Conservation (phyloP, 1,140 invertebrate genomes). For the Anastatus disparis region DNA sequence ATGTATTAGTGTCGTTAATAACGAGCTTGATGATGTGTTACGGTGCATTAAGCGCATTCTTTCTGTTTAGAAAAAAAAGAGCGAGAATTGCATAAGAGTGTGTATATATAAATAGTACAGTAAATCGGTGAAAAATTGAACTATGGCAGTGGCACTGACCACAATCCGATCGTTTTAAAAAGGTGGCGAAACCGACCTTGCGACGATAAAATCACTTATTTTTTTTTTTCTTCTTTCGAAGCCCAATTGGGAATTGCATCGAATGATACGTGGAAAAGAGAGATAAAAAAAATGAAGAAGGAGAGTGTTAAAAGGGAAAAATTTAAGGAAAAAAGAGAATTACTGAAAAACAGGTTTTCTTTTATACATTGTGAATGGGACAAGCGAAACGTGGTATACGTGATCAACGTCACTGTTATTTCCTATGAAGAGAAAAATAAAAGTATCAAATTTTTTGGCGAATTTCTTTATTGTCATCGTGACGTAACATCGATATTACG, state of each 20-base stretch:
- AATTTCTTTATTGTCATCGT: too few relatives aligned
- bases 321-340: background rate
- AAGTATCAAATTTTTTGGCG: too few relatives aligned
- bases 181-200: slow-evolving; percentile 24
- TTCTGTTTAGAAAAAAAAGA: background rate
- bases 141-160: slow-evolving; percentile 27
- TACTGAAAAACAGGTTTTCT: slow-evolving; percentile 19
- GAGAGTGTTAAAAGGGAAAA: too few relatives aligned
- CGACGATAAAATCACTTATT: slow-evolving; percentile 15
- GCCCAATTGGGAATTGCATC: background rate
- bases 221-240: too few relatives aligned
- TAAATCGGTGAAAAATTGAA: slow-evolving; percentile 5
- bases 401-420: background rate
- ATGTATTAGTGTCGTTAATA: too few relatives aligned
- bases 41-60: too few relatives aligned
- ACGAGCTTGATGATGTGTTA: too few relatives aligned
- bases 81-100: background rate
- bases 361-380: background rate
- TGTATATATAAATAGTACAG: slow-evolving; percentile 1
- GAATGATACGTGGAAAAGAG: too few relatives aligned
- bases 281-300: too few relatives aligned
- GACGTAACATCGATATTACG: too few relatives aligned
- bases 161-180: too few relatives aligned
- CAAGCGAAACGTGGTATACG: background rate
- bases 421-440: too few relatives aligned